Base-by-base conservation (phyloP, 1,140 invertebrate genomes). In the Mactra quadrangularis region DNA sequence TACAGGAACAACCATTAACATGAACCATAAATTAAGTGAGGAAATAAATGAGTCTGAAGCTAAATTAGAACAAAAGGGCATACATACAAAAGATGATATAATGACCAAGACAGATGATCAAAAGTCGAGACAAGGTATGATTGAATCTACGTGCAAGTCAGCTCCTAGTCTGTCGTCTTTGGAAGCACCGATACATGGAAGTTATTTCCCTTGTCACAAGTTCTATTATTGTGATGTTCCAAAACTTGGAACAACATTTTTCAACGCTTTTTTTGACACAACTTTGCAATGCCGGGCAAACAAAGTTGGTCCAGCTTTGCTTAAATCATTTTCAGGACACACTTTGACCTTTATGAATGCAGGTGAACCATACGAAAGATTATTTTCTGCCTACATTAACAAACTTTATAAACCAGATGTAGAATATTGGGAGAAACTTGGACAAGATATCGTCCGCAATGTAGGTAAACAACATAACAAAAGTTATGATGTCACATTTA, bases 401-500 rank as follows among this genome's bases (percentile, higher is more conserved):
- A 83, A 83, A 66, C 19, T 83, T 11, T 83, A 38, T 27, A 70
- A 72, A 19, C 78, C 66, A 11, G 55, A 72, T 41, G 6, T 15
- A 41, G n/a, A 52, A 33, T 52, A 50, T 22, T 78, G 75, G 78
- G 60, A 71, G 22, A 71, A 25, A 33, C 27, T 83, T 2, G 87
- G 87, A 15, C 82, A 27, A 25, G 76, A 82, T 38, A 66, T 81
- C 15, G 41, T 86, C 0, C 45, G 87, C 17, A 47, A 66, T 7
- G n/a, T 45, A 41, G 53, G 25, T 9, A 29, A 38, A 17, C 6
- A 6, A 41, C 33, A 59, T 19, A 11, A 7, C 19, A 50, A 27
- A 6, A 27, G 72, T 1, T 38, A 47, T 38, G 66, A 84, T 53
- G 59, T 79, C 17, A 84, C 75, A 7, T 84, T 84, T 74, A 33